phyloP scores from a whole-genome alignment of 2,797 vertebrate genomes.

The Liasis olivaceus region DNA sequence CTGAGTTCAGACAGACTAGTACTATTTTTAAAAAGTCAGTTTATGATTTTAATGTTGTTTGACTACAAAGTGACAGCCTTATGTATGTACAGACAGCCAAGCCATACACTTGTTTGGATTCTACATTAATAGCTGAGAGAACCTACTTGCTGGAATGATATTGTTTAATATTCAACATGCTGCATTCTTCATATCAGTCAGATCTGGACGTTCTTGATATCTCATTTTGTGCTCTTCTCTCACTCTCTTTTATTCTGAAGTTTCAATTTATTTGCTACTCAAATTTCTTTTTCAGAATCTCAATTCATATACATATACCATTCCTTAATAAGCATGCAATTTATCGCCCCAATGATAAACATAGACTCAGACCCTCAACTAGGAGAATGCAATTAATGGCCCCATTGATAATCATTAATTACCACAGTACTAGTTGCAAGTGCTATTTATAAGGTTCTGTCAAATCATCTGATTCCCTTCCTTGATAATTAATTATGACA shows the following conservation, averaged over 20 bases:
- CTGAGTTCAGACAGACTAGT: not conserved
- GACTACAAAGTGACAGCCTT: not conserved
- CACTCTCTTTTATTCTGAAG: slow-evolving; percentile 37
- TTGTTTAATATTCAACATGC: not conserved
- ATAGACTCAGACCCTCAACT: slow-evolving; percentile 4
- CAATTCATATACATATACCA: slow-evolving; percentile 51
- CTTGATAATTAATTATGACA: slow-evolving; percentile 27
- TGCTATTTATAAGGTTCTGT: slow-evolving; percentile 28
- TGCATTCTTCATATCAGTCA: slow-evolving; percentile 47
- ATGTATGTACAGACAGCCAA: not conserved
- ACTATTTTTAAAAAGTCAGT: not conserved
- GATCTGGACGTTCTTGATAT: slow-evolving; percentile 1
- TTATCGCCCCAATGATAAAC: slow-evolving; percentile 39
- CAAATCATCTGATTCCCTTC: slow-evolving; percentile 26
- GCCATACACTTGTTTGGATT: not conserved
- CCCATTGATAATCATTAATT: slow-evolving; percentile 49
- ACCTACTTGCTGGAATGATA: not conserved
- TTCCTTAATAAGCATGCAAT: slow-evolving; percentile 55
- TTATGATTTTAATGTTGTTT: not conserved
- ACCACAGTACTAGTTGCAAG: slow-evolving; percentile 26
- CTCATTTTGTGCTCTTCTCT: slow-evolving; percentile 16
- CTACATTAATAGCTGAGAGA: not conserved
- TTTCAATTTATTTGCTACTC: slow-evolving; percentile 49
- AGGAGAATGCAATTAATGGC: slow-evolving; percentile 46
- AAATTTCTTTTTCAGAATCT: slow-evolving; percentile 44